Conservation (phyloP, 2,797 vertebrate genomes). For the Sibirionetta formosa region DNA sequence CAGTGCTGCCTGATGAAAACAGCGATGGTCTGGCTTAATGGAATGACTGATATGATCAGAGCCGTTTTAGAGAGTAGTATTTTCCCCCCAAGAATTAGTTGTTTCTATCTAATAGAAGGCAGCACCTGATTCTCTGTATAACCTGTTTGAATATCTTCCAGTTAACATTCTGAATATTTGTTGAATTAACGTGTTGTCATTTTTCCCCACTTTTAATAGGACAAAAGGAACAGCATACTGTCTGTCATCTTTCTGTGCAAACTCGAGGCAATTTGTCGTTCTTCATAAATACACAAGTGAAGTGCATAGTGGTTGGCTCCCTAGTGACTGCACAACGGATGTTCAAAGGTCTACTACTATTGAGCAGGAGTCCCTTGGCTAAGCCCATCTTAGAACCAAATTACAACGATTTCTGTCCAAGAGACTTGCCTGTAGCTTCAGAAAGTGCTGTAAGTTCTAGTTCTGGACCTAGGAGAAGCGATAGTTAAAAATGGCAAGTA, state of each 20-base stretch:
- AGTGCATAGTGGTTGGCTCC: constrained; percentile 85
- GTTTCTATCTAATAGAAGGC: neutral
- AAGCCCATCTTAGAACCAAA: constrained; percentile 80
- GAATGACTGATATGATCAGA: neutral
- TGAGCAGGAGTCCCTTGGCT: constrained; percentile 80
- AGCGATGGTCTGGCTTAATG: neutral
- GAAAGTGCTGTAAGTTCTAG: constrained; percentile 80
- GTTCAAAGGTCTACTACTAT: constrained; percentile 82
- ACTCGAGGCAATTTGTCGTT: constrained; percentile 83
- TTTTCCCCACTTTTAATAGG: constrained; percentile 58
- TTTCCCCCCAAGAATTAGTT: neutral
- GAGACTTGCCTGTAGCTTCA: constrained; percentile 48
- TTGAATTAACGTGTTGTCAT: neutral
- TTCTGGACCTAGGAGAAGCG: neutral
- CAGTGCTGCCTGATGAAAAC: neutral
- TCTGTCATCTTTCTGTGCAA: constrained; percentile 83
- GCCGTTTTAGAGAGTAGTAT: neutral
- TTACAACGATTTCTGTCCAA: constrained; percentile 77
- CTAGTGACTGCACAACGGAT: constrained; percentile 84
- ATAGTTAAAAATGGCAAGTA: neutral
- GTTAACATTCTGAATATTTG: neutral
- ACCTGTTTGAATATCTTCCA: neutral
- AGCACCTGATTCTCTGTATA: neutral
- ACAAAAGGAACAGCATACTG: constrained; percentile 66
- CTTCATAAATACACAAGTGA: constrained; percentile 75